phyloP scores from a whole-genome alignment of 2,113 vertebrate species.

The Pterocles orientalis region DNA sequence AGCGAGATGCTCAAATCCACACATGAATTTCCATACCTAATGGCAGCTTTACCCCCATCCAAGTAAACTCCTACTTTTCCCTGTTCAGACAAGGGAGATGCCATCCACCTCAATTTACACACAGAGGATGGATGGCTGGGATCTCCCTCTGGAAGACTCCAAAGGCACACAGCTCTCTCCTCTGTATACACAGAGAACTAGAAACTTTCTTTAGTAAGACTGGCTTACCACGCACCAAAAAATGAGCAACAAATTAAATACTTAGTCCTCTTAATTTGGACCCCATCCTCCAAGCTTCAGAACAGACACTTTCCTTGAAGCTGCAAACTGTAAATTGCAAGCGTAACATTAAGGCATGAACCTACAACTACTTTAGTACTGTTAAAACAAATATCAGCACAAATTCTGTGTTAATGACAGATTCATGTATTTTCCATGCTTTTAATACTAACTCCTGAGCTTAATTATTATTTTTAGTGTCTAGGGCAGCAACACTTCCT shows the following conservation, averaged over 20 bases:
- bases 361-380: background rate
- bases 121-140: background rate
- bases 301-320: background rate
- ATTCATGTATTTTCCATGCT: background rate
- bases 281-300: background rate
- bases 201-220: background rate
- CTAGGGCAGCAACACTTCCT: constrained; percentile 81
- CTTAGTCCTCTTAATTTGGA: background rate
- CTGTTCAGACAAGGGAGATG: background rate
- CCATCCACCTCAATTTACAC: background rate
- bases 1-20: background rate
- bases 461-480: constrained; percentile 80
- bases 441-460: constrained; percentile 26
- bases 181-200: background rate
- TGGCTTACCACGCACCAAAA: background rate
- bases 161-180: background rate
- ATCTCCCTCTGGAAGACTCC: background rate
- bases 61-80: background rate
- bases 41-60: background rate
- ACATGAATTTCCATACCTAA: background rate
- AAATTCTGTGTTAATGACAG: background rate
- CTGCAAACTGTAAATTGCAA: background rate
- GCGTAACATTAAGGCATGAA: background rate
- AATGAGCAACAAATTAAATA: background rate
- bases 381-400: constrained; percentile 32